Conservation (phyloP, 2,113 vertebrate genomes). For the Gavialis gangeticus region DNA sequence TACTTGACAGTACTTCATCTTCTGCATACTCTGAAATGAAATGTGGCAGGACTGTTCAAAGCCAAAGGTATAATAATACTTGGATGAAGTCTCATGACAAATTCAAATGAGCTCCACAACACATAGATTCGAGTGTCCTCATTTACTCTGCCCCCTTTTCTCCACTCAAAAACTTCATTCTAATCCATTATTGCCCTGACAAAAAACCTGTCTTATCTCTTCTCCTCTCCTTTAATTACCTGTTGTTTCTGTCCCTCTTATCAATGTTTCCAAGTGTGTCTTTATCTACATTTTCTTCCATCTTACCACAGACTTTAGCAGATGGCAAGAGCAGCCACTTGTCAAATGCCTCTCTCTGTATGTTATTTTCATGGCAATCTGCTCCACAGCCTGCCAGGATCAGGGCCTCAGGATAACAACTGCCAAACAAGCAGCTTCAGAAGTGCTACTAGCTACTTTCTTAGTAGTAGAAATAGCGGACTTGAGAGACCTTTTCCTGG, state of each 20-base stretch:
- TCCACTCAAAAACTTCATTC: fast-evolving
- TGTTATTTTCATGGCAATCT: neutral
- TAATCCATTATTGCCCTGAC: neutral
- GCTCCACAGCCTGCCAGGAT: fast-evolving
- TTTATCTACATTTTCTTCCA: fast-evolving
- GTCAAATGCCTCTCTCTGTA: neutral
- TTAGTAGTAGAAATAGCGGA: too few relatives aligned
- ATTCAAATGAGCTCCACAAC: fast-evolving
- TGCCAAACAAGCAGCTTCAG: neutral
- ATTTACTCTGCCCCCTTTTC: fast-evolving
- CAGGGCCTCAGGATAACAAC: neutral
- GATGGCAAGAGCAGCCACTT: neutral
- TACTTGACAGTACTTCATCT: fast-evolving
- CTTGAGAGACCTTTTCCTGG: neutral
- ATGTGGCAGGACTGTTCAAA: fast-evolving
- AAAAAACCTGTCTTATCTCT: neutral
- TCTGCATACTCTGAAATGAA: fast-evolving
- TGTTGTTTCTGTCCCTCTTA: neutral
- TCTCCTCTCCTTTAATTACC: fast-evolving
- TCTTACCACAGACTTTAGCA: fast-evolving
- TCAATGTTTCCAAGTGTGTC: neutral
- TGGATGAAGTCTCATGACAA: neutral
- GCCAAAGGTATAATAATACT: neutral
- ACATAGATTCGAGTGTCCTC: neutral
- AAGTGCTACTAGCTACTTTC: too few relatives aligned